Base-by-base conservation (phyloP, 2,797 vertebrate genomes). In the Cyclura pinguis region DNA sequence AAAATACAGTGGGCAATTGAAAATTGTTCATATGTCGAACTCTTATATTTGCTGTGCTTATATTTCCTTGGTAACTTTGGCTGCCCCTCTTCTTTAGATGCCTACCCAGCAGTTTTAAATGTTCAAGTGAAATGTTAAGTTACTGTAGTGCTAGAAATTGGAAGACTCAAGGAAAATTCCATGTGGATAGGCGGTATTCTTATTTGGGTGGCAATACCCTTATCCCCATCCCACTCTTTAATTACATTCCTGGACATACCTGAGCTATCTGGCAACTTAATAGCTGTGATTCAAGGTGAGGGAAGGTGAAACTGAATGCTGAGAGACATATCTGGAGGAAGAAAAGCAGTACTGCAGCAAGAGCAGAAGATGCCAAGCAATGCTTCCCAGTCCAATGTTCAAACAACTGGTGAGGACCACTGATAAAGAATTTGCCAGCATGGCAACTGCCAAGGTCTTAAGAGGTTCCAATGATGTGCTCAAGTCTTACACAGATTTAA, bases 401-500 rank as follows among this genome's bases (percentile, higher is more conserved):
- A 94, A 94, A 96, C 92, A 89, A 93, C 91, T 89, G 89, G 92
- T 95, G 94, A 93, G 88, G 93, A 86, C 92, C 93, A 84, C 94
- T 92, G 95, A 95, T 95, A 95, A 95, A 95, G 91, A 83, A n/a
- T 88, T 93, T 95, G 95, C 95, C 95, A 96, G 90, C 73, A 91
- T 1, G 3, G 91, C 90, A 87, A 86, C 69, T 96, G 96, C 96
- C 95, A 95, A 96, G 92, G 94, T 95, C 94, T 96, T 94, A 91
- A 95, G 89, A 94, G 94, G 94, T 95, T 95, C 94, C 92, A 91
- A 92, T 84, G 93, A 94, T 94, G 93, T 92, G 93, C 93, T 96
- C 92, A 92, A 94, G 93, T 94, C 93, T 96, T 96, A 80, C 93
- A 94, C 93, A 89, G 94, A 96, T 95, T 96, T 95, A 96, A 94